Evolutionary conservation across 1,140 invertebrate species (phyloP).

Genomic region (Hesperophylax magnus): DNA sequence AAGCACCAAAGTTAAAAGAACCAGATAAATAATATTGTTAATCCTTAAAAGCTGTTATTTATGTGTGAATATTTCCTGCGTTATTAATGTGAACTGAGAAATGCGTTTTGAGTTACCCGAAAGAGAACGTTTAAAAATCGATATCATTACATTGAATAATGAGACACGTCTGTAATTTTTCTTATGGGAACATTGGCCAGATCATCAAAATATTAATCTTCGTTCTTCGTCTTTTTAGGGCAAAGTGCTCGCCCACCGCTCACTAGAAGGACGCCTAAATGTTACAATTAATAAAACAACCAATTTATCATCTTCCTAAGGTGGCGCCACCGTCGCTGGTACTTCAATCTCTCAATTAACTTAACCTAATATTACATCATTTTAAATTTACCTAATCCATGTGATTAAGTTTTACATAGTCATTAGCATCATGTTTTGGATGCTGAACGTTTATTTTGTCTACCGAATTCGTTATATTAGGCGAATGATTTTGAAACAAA

Average conservation of each 20-base stretch:
- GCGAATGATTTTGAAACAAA: too few species aligned
- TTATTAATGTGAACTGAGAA: too few species aligned
- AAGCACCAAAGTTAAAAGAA: too few species aligned
- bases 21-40: too few species aligned
- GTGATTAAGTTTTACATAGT: too few species aligned
- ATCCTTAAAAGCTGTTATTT: too few species aligned
- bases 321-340: not conserved
- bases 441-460: too few species aligned
- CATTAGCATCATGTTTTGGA: too few species aligned
- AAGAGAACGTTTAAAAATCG: constrained; percentile 35
- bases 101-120: too few species aligned
- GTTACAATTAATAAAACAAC: constrained; percentile 34
- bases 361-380: too few species aligned
- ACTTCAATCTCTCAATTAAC: not conserved
- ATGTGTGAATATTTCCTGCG: too few species aligned
- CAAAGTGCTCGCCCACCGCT: not conserved
- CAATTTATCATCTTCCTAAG: not conserved
- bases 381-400: too few species aligned
- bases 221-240: constrained; percentile 1
- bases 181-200: not conserved
- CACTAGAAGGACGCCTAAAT: constrained; percentile 23
- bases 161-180: constrained; percentile 33
- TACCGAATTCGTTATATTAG: not conserved
- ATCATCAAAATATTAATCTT: constrained; percentile 35
- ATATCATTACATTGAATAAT: constrained; percentile 36